phyloP scores from a whole-genome alignment of 2,113 vertebrate species.

The Silurus meridionalis region DNA sequence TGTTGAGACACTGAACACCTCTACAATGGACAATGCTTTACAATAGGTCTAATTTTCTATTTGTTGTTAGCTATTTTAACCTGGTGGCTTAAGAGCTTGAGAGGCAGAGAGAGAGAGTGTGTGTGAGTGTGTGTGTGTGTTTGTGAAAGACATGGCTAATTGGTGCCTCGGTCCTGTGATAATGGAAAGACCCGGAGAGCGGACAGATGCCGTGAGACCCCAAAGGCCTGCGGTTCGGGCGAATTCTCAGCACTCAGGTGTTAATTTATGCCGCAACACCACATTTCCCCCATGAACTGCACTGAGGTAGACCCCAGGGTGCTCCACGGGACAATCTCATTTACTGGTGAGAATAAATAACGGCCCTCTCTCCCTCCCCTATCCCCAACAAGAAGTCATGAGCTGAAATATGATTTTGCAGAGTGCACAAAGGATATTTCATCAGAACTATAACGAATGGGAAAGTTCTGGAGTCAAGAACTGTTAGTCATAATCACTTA shows the following conservation, averaged over 20 bases:
- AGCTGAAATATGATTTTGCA: not conserved
- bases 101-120: not conserved
- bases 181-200: slow-evolving; percentile 55
- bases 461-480: not conserved
- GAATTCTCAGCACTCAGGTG: slow-evolving; percentile 65
- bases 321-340: slow-evolving; percentile 54
- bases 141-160: slow-evolving; percentile 26
- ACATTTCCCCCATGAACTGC: slow-evolving; percentile 59
- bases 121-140: slow-evolving; percentile 15
- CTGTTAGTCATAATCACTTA: not conserved
- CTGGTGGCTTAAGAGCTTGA: not conserved
- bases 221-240: slow-evolving; percentile 47
- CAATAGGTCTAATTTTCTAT: not conserved
- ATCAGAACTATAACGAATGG: not conserved
- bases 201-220: slow-evolving; percentile 65
- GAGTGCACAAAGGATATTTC: not conserved
- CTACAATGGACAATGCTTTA: not conserved
- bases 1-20: not conserved
- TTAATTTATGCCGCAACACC: slow-evolving; percentile 67
- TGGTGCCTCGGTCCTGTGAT: slow-evolving; percentile 47
- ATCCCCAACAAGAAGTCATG: not conserved
- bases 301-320: slow-evolving; percentile 47
- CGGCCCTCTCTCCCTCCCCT: slow-evolving; percentile 5
- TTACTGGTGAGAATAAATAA: slow-evolving; percentile 59
- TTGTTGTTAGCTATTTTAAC: not conserved